Percentiles rank a stretch among this genome's conserved stretches.
Conservation (phyloP, 2,113 vertebrate species). For the Hemiprocne comata region DNA sequence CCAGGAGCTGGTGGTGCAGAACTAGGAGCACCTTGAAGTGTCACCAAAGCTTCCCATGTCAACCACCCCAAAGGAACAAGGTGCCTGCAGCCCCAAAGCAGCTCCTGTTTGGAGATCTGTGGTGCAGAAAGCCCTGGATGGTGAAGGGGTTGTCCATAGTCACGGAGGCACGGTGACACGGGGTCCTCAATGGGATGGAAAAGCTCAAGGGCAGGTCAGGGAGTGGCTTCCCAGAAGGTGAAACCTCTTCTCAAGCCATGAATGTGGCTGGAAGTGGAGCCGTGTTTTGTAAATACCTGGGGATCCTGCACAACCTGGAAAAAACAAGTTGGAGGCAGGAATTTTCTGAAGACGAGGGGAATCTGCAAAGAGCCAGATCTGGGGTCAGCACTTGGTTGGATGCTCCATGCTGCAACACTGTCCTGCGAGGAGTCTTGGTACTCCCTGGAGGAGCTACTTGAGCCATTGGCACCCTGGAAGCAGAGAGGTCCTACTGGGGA, state of each 20-base stretch:
- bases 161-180: rapidly evolving
- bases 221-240: neutral
- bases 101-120: rapidly evolving
- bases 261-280: rapidly evolving
- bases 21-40: rapidly evolving
- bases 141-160: neutral
- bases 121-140: neutral
- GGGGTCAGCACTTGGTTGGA: neutral
- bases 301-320: neutral
- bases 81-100: neutral
- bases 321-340: neutral
- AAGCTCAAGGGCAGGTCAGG: neutral
- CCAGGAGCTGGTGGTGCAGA: neutral
- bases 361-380: neutral
- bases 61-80: neutral
- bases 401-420: neutral
- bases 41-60: rapidly evolving
- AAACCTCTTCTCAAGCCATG: neutral
- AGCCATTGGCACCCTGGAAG: neutral
- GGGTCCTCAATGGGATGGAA: neutral
- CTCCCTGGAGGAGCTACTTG: neutral
- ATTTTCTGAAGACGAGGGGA: rapidly evolving
- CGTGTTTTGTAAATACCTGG: constrained; percentile 7
- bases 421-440: neutral
- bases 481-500: neutral